phyloP scores from a whole-genome alignment of 2,797 vertebrate species.

The Ataeniobius toweri region DNA sequence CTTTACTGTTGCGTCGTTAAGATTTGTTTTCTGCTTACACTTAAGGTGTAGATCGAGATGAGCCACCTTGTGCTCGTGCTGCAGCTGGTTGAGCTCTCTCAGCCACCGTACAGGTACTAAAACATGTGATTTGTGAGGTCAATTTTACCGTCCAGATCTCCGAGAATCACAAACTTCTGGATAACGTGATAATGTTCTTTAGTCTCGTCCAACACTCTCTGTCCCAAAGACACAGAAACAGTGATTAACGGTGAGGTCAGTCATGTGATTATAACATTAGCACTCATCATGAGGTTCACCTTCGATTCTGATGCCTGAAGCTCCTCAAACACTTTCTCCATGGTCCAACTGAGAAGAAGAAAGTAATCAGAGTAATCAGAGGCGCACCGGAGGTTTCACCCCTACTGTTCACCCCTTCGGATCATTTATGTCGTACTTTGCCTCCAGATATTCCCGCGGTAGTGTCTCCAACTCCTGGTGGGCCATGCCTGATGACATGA shows the following conservation, averaged over 20 bases:
- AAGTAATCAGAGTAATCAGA: conserved; percentile 2
- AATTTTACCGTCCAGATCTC: conserved; percentile 90
- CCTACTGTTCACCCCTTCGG: not conserved
- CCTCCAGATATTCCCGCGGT: conserved; percentile 90
- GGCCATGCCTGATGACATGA: conserved; percentile 87
- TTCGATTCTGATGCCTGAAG: conserved; percentile 93
- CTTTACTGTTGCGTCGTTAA: no score
- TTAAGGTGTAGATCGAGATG: no score
- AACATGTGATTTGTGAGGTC: not conserved
- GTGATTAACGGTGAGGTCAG: not conserved
- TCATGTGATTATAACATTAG: not conserved
- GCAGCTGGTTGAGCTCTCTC: not conserved
- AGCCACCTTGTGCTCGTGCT: not conserved
- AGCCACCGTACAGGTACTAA: not conserved
- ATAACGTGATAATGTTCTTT: conserved; percentile 94
- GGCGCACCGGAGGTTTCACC: not conserved
- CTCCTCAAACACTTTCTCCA: conserved; percentile 97
- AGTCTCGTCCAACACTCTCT: conserved; percentile 94
- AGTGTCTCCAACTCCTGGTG: conserved; percentile 88
- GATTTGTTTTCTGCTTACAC: no score
- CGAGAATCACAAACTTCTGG: conserved; percentile 94
- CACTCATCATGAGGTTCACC: conserved; percentile 57
- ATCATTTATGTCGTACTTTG: conserved; percentile 80
- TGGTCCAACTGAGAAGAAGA: conserved; percentile 86
- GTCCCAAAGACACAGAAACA: conserved; percentile 26